Evolutionary conservation across 2,888 invertebrate species (phyloP).

Genomic region (Dichetophora obliterata): DNA sequence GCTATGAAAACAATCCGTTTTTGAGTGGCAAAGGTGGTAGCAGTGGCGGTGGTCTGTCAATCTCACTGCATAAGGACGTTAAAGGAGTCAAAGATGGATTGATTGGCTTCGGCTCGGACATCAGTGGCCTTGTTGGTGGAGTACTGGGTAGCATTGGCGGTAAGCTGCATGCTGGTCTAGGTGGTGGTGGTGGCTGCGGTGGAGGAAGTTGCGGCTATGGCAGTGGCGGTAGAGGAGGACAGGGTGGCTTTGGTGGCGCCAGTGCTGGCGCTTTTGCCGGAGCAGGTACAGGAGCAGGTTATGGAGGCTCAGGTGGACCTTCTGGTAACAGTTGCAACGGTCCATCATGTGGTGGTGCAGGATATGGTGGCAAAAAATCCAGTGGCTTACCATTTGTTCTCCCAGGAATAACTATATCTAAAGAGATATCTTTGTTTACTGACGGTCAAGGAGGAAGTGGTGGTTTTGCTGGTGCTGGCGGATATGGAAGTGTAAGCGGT

Average conservation of each 20-base stretch:
- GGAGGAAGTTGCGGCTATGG: too few relatives aligned
- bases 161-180: constrained; percentile 6
- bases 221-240: constrained; percentile 18
- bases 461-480: constrained; percentile 14
- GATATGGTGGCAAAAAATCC: too few relatives aligned
- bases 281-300: constrained; percentile 17
- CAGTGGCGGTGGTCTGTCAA: constrained; percentile 35
- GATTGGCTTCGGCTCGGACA: not conserved
- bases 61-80: constrained; percentile 30
- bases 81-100: constrained; percentile 25
- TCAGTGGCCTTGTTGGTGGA: constrained; percentile 41
- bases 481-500: constrained; percentile 19
- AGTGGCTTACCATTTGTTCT: too few relatives aligned
- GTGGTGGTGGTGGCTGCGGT: constrained; percentile 30
- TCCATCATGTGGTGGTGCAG: too few relatives aligned
- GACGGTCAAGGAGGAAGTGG: constrained; percentile 23
- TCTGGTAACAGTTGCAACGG: not conserved
- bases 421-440: too few relatives aligned
- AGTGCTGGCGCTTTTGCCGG: constrained; percentile 6
- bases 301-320: constrained; percentile 17
- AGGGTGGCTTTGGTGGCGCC: constrained; percentile 20
- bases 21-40: constrained; percentile 30
- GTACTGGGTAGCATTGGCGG: constrained; percentile 38
- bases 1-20: constrained; percentile 42
- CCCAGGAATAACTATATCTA: too few relatives aligned